Conservation (phyloP, 2,888 invertebrate genomes). For the Lithophane leautieri region DNA sequence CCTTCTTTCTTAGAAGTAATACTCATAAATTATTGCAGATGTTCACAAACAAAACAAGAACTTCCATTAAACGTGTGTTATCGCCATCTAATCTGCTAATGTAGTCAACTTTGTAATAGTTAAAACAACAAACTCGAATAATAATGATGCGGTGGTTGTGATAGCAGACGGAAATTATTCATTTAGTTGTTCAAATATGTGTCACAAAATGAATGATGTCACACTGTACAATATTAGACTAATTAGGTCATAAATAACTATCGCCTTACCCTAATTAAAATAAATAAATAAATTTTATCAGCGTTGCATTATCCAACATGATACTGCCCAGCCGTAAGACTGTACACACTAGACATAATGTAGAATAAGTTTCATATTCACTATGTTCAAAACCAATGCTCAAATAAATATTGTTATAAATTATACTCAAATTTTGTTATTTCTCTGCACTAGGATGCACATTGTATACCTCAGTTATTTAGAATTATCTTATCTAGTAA, state of each 20-base stretch:
- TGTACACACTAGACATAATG: constrained; percentile 54
- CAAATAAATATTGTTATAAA: constrained; percentile 65
- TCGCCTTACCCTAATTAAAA: constrained; percentile 15
- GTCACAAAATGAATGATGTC: constrained; percentile 12
- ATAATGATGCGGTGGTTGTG: neutral
- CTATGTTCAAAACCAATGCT: constrained; percentile 66
- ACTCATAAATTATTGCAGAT: constrained; percentile 7
- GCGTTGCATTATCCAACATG: constrained; percentile 41
- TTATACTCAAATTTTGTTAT: constrained; percentile 15
- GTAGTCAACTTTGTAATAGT: constrained; percentile 30
- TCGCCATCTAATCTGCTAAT: constrained; percentile 21
- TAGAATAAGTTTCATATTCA: constrained; percentile 55
- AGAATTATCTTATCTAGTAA: constrained; percentile 11
- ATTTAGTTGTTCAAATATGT: constrained; percentile 21
- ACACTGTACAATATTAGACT: constrained; percentile 21
- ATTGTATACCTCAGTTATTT: neutral
- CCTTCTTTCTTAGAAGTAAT: constrained; percentile 1
- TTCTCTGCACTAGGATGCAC: neutral
- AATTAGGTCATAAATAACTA: constrained; percentile 27
- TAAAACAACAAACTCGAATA: constrained; percentile 8
- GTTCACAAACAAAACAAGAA: constrained; percentile 5
- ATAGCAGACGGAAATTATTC: constrained; percentile 20
- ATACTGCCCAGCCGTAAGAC: constrained; percentile 45
- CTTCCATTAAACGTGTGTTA: constrained; percentile 9
- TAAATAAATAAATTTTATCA: too few relatives aligned